phyloP scores from a whole-genome alignment of 2,797 vertebrate species.

The Ptychobarbus kaznakovi region DNA sequence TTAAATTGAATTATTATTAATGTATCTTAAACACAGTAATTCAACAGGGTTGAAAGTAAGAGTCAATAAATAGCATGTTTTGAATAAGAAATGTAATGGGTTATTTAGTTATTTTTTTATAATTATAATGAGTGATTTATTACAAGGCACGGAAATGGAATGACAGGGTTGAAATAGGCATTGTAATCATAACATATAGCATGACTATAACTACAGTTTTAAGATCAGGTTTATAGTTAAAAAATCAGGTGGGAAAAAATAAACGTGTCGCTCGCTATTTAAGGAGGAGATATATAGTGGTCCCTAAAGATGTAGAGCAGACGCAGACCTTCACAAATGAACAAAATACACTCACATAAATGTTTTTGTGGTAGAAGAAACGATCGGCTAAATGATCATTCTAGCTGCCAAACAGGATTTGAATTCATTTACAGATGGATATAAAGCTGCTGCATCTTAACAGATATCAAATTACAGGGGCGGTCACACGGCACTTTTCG shows the following conservation, averaged over 20 bases:
- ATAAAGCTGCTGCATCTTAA: background rate
- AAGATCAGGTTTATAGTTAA: background rate
- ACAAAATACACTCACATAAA: background rate
- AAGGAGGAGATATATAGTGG: background rate
- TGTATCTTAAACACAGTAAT: too few species aligned
- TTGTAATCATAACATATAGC: background rate
- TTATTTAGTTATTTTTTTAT: too few species aligned
- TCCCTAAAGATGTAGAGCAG: background rate
- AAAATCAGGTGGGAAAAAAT: background rate
- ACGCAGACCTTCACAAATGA: background rate
- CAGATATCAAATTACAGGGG: background rate
- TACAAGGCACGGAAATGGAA: too few species aligned
- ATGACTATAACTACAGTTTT: background rate
- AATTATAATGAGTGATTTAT: too few species aligned
- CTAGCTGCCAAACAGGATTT: background rate
- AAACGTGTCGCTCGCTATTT: background rate
- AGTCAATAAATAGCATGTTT: too few species aligned
- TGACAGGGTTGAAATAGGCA: too few species aligned
- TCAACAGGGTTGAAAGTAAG: too few species aligned
- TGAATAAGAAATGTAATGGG: too few species aligned
- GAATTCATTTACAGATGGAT: background rate
- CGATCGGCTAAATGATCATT: background rate
- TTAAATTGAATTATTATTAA: background rate
- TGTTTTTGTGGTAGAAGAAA: background rate
- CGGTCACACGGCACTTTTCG: too few species aligned